Evolutionary conservation across 92 coral and sea anemone species (phyloP).

Genomic region (Heteractis magnifica): DNA sequence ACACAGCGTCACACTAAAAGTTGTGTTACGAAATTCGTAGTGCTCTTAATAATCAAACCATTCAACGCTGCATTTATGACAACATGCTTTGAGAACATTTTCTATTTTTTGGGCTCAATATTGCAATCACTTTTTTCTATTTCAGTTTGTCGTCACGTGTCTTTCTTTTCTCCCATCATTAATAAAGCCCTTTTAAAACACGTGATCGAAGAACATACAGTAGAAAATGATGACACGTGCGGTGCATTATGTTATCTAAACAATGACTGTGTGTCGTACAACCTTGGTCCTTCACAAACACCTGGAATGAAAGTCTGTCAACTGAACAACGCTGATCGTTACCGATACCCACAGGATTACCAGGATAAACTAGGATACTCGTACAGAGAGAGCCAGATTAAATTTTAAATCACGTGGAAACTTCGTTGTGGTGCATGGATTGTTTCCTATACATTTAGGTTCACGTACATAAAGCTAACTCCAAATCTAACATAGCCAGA

Average conservation of each 20-base stretch:
- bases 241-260: neutral
- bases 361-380: neutral
- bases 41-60: too few species aligned
- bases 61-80: too few species aligned
- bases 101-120: too few species aligned
- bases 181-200: neutral
- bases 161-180: neutral
- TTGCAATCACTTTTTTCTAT: neutral
- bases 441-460: neutral
- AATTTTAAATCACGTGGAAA: neutral
- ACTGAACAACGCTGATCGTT: slow-evolving; percentile 2
- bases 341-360: slow-evolving; percentile 6
- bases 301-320: slow-evolving; percentile 3
- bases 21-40: too few species aligned
- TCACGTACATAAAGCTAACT: too few species aligned
- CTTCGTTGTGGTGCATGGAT: neutral
- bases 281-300: slow-evolving; percentile 1
- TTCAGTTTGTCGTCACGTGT: neutral
- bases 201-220: neutral
- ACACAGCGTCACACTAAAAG: too few species aligned
- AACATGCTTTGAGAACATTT: too few species aligned
- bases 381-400: neutral
- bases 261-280: neutral
- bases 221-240: neutral
- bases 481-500: too few species aligned